Conservation (phyloP, 2,113 vertebrate species). For the Apteryx owenii region DNA sequence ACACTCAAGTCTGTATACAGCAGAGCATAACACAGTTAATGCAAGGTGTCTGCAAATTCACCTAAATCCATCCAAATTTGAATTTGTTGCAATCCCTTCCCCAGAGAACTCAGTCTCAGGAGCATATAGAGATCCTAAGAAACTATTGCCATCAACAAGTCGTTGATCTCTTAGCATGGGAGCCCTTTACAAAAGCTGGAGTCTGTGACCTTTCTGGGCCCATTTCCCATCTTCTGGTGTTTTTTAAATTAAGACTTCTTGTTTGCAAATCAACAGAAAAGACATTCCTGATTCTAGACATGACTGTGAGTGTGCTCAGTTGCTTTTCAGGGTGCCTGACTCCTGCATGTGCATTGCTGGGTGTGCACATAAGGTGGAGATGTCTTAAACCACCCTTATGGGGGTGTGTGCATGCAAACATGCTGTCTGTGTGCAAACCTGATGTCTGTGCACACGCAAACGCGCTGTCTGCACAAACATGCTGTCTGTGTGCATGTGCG, state of each 20-base stretch:
- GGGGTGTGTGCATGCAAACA: no score
- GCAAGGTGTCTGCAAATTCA: neutral
- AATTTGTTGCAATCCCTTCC: neutral
- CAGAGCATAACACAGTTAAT: neutral
- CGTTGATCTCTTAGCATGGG: no score
- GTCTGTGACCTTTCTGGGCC: neutral
- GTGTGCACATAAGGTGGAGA: neutral
- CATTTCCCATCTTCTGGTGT: neutral
- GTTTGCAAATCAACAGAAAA: neutral
- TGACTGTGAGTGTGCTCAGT: accelerated
- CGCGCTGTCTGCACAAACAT: no score
- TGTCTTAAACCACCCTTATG: neutral
- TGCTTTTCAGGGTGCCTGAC: neutral
- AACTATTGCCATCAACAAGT: no score
- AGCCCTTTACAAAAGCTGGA: neutral
- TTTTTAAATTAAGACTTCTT: neutral
- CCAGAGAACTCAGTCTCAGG: neutral
- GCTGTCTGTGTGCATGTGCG: no score
- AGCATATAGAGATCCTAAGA: no score
- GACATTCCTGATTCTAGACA: accelerated
- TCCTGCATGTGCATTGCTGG: accelerated
- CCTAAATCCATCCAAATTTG: neutral
- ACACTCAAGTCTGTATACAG: neutral
- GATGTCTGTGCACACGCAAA: no score
- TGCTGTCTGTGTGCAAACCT: no score